These are phyloP conservation scores for Argya squamiceps DNA, from an alignment of 2,797 vertebrate genomes.

Conservation along the genomic window DNA sequence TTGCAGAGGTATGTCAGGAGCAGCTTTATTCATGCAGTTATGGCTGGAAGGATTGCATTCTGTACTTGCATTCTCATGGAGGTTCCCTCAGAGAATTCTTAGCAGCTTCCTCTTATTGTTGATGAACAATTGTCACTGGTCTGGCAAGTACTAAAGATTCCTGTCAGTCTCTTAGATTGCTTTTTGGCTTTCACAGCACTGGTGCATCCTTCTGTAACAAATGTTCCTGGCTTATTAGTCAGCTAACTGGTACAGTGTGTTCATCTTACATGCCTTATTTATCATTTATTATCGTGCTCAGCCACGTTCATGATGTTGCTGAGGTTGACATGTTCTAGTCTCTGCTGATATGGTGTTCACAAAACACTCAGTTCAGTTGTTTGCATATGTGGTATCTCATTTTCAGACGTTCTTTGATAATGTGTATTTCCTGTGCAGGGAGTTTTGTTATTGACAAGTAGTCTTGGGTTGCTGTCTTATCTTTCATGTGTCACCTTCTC, in stretches of 20 bases:
- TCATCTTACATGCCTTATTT: background rate
- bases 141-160: background rate
- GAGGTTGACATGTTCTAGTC: background rate
- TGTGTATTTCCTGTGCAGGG: background rate
- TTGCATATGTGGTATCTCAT: background rate
- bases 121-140: background rate
- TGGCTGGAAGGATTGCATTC: background rate
- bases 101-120: background rate
- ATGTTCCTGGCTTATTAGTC: background rate
- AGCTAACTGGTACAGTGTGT: background rate
- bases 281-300: background rate
- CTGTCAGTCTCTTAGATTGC: background rate
- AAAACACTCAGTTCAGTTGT: background rate
- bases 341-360: accelerated
- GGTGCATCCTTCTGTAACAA: background rate
- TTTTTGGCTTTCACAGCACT: background rate
- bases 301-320: background rate
- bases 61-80: background rate
- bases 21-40: background rate
- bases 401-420: background rate
- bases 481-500: background rate
- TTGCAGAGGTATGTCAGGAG: background rate
- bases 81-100: background rate
- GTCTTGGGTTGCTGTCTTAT: background rate
- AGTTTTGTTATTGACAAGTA: background rate